A percentile compares a stretch with the other conserved stretches of the same genome.
Evolutionary conservation across 2,113 vertebrate genomes (phyloP).

Genomic region (Emydura subglobosa): DNA sequence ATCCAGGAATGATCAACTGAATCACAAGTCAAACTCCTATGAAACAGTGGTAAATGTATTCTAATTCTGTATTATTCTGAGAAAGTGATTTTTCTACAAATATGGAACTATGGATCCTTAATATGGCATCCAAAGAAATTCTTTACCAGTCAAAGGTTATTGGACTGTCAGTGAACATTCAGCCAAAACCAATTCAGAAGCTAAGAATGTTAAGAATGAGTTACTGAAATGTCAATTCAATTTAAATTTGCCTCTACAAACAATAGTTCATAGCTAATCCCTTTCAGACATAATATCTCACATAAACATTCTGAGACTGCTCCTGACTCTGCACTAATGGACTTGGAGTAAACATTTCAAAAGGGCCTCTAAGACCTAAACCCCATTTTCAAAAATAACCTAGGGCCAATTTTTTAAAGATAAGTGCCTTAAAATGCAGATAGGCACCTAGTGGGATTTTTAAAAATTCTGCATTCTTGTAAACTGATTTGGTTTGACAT

Average conservation of each 20-base stretch:
- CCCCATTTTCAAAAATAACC: conserved; percentile 22
- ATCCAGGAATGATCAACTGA: background rate
- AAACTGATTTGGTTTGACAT: background rate
- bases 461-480: background rate
- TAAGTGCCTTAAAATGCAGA: background rate
- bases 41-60: background rate
- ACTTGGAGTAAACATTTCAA: background rate
- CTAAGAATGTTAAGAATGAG: background rate
- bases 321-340: background rate
- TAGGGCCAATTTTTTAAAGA: conserved; percentile 18
- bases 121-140: background rate
- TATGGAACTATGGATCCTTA: background rate
- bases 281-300: background rate
- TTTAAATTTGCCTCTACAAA: background rate
- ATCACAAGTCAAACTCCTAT: background rate
- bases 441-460: background rate
- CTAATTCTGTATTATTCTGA: background rate
- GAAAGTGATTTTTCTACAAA: background rate
- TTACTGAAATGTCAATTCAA: background rate
- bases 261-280: background rate
- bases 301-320: background rate
- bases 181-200: background rate
- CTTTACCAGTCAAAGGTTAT: background rate
- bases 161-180: background rate
- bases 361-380: conserved; percentile 23